Evolutionary conservation across 2,797 vertebrate genomes (phyloP), one percentile per base, ranked within the genome.

Genomic region (Meriones psammophilus): DNA sequence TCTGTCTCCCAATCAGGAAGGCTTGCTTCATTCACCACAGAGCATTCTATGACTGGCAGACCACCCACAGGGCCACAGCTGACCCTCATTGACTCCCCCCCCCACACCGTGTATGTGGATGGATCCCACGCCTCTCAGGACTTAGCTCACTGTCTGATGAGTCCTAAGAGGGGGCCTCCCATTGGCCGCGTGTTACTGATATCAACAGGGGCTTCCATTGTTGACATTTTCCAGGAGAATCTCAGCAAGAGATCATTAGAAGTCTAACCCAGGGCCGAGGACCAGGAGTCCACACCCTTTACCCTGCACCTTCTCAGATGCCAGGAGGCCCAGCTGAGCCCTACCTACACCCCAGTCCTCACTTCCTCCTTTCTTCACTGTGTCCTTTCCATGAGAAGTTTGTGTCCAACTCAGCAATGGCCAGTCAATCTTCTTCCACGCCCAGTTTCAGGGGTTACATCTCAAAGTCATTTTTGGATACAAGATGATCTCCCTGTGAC

Each of bases 81-180:
- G 54, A 76, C 24, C 46, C 69, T 96, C 33, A 8, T 20, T 20
- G 62, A 92, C 39, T 54, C 12, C 81, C 76, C 8, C 71, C 39
- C 39, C 39, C 39, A 2, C 39, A 39, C 39, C 26, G 7, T 36
- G 54, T 71, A 60, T 60, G 81, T 71, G 36, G 62, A 58, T 79
- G 76, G 77, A 68, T 42, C 89, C 78, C 74, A 4, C 1, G 26
- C 50, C 71, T 64, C 60, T 36, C 86, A 14, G 2, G 86, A 86
- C 66, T 84, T 56, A 74, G 81, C 71, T 96, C 81, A 76, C 87
- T 54, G 50, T 87, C 68, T 94, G 54, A 33, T 6, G n/a, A 88
- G 18, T 64, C 73, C 76, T 64, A 66, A 46, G 62, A 89, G 50
- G 28, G 28, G 62, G 30, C 6, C 36, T 86, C 22, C 73, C 39